These are phyloP conservation scores for Eulemur mongoz DNA, from an alignment of 2,797 vertebrate species.

Conservation along the genomic window DNA sequence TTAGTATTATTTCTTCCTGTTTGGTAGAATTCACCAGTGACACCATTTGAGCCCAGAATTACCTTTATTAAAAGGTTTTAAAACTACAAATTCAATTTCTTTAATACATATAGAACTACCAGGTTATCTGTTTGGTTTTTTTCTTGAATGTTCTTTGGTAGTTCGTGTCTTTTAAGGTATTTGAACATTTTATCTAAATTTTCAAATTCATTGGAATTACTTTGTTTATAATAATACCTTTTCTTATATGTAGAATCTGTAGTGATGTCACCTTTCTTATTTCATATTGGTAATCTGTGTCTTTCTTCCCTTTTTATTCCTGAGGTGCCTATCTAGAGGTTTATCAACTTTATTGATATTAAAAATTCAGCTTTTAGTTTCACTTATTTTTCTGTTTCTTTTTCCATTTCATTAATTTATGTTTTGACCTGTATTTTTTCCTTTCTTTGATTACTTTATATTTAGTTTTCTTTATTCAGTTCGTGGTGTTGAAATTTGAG, in stretches of 20 bases:
- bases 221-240: background rate
- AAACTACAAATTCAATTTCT: background rate
- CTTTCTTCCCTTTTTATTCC: background rate
- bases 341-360: background rate
- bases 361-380: background rate
- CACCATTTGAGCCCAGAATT: background rate
- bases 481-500: background rate
- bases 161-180: background rate
- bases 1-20: background rate
- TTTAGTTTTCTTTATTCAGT: background rate
- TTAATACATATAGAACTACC: background rate
- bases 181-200: background rate
- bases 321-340: background rate
- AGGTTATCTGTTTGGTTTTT: background rate
- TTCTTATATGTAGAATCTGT: background rate
- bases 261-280: background rate
- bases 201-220: background rate
- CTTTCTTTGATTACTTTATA: background rate
- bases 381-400: background rate
- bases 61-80: background rate
- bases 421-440: background rate
- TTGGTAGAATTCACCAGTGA: background rate
- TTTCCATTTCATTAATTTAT: background rate
- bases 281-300: background rate
- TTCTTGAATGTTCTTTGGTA: background rate